Evolutionary conservation across 64 coral and sea anemone genomes (phyloP).

Genomic region (Stylophora pistillata): DNA sequence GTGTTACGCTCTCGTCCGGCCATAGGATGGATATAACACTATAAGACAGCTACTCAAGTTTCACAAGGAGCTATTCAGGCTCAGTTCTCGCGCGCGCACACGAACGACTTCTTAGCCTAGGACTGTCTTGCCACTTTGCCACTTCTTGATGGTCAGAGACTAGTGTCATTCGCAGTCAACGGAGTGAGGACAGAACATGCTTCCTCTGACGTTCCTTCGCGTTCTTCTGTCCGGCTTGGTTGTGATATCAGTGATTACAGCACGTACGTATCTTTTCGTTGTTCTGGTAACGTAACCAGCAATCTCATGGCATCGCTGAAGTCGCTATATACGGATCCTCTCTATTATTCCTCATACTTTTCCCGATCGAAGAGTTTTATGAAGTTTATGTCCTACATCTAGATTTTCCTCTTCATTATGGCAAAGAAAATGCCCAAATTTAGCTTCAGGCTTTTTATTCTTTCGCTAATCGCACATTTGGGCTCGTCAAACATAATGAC

Average conservation of each 20-base stretch:
- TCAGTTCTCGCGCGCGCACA: neutral
- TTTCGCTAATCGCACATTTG: neutral
- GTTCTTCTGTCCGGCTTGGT: neutral
- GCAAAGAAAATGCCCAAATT: neutral
- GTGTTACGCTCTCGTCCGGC: neutral
- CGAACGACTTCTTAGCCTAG: neutral
- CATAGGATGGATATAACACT: no score
- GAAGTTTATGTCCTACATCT: no score
- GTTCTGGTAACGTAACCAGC: slow-evolving; percentile 1
- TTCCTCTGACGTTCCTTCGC: neutral
- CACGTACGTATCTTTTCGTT: slow-evolving; percentile 17
- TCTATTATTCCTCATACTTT: no score
- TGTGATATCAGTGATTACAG: neutral
- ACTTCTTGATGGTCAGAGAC: slow-evolving; percentile 2
- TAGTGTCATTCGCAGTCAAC: neutral
- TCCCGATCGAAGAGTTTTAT: no score
- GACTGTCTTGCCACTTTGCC: neutral
- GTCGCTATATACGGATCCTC: neutral
- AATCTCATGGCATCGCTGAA: neutral
- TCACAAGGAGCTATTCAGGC: slow-evolving; percentile 12
- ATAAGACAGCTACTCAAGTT: neutral
- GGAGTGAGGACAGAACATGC: neutral
- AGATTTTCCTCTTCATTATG: no score
- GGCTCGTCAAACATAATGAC: neutral
- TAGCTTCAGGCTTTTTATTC: neutral